Base-by-base conservation (phyloP, 1,140 invertebrate genomes). In the Rhagoletis zephyria region DNA sequence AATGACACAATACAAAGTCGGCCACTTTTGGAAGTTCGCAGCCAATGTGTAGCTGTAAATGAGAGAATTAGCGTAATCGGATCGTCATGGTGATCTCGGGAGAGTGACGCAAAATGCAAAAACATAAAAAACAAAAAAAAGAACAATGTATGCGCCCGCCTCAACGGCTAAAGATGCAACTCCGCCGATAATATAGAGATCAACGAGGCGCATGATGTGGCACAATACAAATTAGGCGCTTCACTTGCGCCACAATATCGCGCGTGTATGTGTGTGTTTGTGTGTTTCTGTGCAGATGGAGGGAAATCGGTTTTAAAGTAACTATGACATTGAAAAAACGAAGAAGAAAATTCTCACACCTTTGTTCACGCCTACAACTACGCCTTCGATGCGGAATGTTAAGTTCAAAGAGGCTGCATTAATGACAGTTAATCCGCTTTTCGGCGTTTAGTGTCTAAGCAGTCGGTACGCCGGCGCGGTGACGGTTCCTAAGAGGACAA, bases 391-490 rank as follows among this genome's bases (percentile, higher is more conserved):
- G 7, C 48, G 74, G 45, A 56, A 30, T 59, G 48, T n/a, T 19
- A n/a, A 81, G 74, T 30, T 48, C 45, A 3, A 81, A 81, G 74
- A 19, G 74, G 16, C 16, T 81, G 16, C 74, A 56, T 81, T 81
- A 81, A 81, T 81, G 48, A 81, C 74, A 81, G n/a, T 81, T 81
- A 81, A 81, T 81, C 74, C 74, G 74, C 74, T 81, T 81, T 81
- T 19, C 74, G 45, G 74, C 48, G 45, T 81, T 81, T 81, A 81
- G 74, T 59, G 14, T 56, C 5, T 56, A 56, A 56, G 51, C 5
- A 56, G 51, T 48, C 48, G 45, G 40, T 48, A 16, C 40, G 14
- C 16, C 42, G 74, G 19, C 42, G 5, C 5, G 16, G 48, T 42
- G 48, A 3, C 74, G 48, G 45, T 48, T 48, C 16, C 74, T 19